phyloP scores from a whole-genome alignment of 2,113 vertebrate genomes.

The Indicator indicator region DNA sequence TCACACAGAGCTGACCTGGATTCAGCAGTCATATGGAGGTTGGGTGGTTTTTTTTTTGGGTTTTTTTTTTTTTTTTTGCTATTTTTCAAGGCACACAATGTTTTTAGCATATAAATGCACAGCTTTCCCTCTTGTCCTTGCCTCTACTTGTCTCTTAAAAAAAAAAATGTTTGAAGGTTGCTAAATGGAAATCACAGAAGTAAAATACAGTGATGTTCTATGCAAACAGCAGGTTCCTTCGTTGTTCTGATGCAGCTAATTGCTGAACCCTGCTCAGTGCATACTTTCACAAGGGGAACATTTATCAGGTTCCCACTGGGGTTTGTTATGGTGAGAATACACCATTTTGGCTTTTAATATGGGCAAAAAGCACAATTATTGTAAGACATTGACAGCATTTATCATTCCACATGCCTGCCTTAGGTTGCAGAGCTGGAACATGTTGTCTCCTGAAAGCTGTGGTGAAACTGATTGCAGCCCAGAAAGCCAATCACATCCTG shows the following conservation, averaged over 20 bases:
- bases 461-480: no score
- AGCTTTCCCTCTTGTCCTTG: slow-evolving; percentile 39
- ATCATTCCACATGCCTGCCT: background rate
- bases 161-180: slow-evolving; percentile 1
- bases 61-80: background rate
- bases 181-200: background rate
- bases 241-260: slow-evolving; percentile 55
- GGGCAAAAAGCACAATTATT: background rate
- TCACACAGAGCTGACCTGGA: slow-evolving; percentile 57
- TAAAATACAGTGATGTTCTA: slow-evolving; percentile 43
- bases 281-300: slow-evolving; percentile 26
- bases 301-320: slow-evolving; percentile 20
- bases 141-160: slow-evolving; percentile 13
- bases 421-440: background rate
- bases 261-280: background rate
- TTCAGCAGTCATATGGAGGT: background rate
- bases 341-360: slow-evolving; percentile 6
- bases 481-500: no score
- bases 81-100: background rate
- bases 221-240: slow-evolving; percentile 54
- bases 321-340: background rate
- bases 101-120: slow-evolving; percentile 1
- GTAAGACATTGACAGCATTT: slow-evolving; percentile 3
- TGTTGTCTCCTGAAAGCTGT: no score
- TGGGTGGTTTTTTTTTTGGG: no score